Conservation (phyloP, 2,113 vertebrate species). For the Sisor rabdophorus region DNA sequence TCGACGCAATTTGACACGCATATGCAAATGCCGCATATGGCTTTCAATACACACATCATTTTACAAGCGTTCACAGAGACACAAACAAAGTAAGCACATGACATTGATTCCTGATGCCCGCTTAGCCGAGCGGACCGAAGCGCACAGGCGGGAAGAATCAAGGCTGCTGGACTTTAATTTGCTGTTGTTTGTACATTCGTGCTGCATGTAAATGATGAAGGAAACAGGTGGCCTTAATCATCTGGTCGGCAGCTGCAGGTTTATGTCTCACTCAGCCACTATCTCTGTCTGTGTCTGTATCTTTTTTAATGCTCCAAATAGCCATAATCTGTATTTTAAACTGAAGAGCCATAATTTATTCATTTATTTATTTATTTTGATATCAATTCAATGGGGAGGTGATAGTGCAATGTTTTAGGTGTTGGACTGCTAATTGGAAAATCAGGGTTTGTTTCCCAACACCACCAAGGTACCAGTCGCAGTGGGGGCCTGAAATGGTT, state of each 20-base stretch:
- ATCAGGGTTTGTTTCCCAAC: too few relatives aligned
- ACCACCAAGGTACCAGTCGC: too few relatives aligned
- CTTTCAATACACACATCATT: slow-evolving; percentile 31
- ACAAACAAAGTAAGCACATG: slow-evolving; percentile 27
- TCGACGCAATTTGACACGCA: slow-evolving; percentile 18
- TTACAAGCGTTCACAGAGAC: slow-evolving; percentile 23
- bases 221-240: slow-evolving; percentile 55
- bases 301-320: not conserved
- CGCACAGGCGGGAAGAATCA: slow-evolving; percentile 32
- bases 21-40: slow-evolving; percentile 31
- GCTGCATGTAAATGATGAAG: slow-evolving; percentile 52
- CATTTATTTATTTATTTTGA: not conserved
- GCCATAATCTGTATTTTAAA: not conserved
- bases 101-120: slow-evolving; percentile 24
- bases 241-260: slow-evolving; percentile 54
- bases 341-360: not conserved
- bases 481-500: too few relatives aligned
- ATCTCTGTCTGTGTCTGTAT: not conserved
- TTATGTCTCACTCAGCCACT: slow-evolving; percentile 43
- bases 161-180: slow-evolving; percentile 51
- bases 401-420: too few relatives aligned
- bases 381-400: not conserved
- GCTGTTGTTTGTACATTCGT: slow-evolving; percentile 54
- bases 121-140: slow-evolving; percentile 16
- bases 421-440: too few relatives aligned